A percentile compares a stretch with the other conserved stretches of the same genome.
Conservation (phyloP, 2,888 invertebrate genomes). For the Glaucopsyche alexis region DNA sequence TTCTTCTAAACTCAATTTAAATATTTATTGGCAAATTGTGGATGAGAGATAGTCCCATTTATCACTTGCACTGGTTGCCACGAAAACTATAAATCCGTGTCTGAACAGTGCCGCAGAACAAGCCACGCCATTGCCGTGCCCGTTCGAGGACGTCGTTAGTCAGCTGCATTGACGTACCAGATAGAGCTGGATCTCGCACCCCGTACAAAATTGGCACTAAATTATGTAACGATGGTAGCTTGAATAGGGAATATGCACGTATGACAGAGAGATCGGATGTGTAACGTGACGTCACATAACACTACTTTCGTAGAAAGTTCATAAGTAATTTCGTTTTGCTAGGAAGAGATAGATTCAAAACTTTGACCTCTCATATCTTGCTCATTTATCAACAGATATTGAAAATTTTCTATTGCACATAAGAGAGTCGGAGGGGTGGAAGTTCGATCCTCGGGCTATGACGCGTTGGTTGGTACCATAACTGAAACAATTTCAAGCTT, state of each 20-base stretch:
- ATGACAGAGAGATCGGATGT: too few species aligned
- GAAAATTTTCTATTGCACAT: too few species aligned
- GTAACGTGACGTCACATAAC: too few species aligned
- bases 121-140: conserved; percentile 19
- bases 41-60: conserved; percentile 21
- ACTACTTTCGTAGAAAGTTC: too few species aligned
- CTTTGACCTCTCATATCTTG: too few species aligned
- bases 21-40: conserved; percentile 26
- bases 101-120: conserved; percentile 27
- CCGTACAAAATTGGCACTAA: background rate
- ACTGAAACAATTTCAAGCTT: background rate
- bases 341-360: too few species aligned
- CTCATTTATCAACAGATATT: too few species aligned
- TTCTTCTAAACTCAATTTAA: conserved; percentile 12
- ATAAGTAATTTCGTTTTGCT: too few species aligned
- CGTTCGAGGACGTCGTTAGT: conserved; percentile 30
- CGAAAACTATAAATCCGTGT: conserved; percentile 27
- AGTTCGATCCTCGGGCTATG: background rate
- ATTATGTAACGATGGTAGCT: background rate
- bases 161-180: background rate
- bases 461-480: background rate
- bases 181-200: conserved; percentile 4
- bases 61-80: conserved; percentile 8
- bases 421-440: background rate
- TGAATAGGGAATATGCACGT: too few species aligned